These are phyloP conservation scores for Heloderma charlesbogerti DNA, from an alignment of 2,113 vertebrate species.

Conservation along the genomic window DNA sequence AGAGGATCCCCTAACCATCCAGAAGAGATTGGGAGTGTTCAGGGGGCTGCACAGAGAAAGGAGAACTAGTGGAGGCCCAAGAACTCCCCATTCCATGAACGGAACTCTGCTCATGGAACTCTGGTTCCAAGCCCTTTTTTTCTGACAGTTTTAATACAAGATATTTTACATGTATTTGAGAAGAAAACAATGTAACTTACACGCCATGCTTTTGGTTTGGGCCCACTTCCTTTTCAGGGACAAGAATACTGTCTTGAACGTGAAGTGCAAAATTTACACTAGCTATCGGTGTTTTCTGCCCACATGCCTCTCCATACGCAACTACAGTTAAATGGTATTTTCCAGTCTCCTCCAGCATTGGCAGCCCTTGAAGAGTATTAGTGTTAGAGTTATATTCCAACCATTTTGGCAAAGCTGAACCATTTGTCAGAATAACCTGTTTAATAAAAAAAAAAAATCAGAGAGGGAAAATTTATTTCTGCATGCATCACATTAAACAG, in stretches of 20 bases:
- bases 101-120: background rate
- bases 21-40: background rate
- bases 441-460: background rate
- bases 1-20: background rate
- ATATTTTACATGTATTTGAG: background rate
- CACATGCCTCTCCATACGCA: background rate
- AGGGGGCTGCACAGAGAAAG: background rate
- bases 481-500: background rate
- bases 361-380: slow-evolving; percentile 50
- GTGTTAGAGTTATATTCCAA: slow-evolving; percentile 55
- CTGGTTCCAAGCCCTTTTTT: background rate
- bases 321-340: slow-evolving; percentile 35
- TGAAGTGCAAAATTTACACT: slow-evolving; percentile 35
- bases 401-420: slow-evolving; percentile 59
- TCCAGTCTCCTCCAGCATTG: slow-evolving; percentile 48
- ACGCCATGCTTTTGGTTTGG: background rate
- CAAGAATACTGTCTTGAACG: background rate
- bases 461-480: background rate
- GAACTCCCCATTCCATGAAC: background rate
- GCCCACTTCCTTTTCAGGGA: background rate
- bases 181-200: slow-evolving; percentile 41
- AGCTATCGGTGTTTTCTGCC: background rate
- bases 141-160: background rate
- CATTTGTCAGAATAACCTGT: slow-evolving; percentile 61
- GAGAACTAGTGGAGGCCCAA: background rate